phyloP scores from a whole-genome alignment of 1,140 invertebrate species.

The Latrodectus geometricus region DNA sequence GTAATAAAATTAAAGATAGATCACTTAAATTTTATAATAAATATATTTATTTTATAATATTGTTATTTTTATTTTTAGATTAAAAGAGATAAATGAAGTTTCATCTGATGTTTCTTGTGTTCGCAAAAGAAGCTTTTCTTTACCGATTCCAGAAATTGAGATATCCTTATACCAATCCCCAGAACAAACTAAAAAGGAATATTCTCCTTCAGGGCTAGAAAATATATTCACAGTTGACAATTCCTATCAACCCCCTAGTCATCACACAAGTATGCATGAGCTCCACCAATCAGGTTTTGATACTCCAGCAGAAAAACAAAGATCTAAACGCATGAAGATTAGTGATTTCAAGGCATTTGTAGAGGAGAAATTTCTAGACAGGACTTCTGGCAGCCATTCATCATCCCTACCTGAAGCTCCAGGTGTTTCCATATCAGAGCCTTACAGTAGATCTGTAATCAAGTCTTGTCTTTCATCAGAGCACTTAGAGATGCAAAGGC shows the following conservation, averaged over 20 bases:
- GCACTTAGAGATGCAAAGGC: constrained; percentile 69
- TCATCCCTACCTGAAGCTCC: background rate
- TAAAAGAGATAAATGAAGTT: constrained; percentile 49
- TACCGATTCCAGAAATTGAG: constrained; percentile 93
- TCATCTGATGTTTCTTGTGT: constrained; percentile 31
- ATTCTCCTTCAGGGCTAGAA: constrained; percentile 28
- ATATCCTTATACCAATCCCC: constrained; percentile 80
- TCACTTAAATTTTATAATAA: too few relatives aligned
- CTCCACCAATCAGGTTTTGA: constrained; percentile 63
- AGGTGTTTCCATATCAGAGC: constrained; percentile 56
- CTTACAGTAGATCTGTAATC: constrained; percentile 31
- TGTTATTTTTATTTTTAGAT: constrained; percentile 21
- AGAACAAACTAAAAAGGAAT: constrained; percentile 63
- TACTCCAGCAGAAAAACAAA: constrained; percentile 78
- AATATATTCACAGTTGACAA: constrained; percentile 69
- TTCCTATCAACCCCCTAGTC: constrained; percentile 69
- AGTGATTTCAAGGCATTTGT: constrained; percentile 87
- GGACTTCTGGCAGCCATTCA: constrained; percentile 79
- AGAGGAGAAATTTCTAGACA: constrained; percentile 89
- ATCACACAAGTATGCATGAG: constrained; percentile 72
- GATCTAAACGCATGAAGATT: constrained; percentile 87
- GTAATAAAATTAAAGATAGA: too few relatives aligned
- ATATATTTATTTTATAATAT: background rate
- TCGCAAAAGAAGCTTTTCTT: constrained; percentile 81
- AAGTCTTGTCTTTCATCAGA: constrained; percentile 57